Base-by-base conservation (phyloP, 2,888 invertebrate species). In the Silvanus unidentatus region DNA sequence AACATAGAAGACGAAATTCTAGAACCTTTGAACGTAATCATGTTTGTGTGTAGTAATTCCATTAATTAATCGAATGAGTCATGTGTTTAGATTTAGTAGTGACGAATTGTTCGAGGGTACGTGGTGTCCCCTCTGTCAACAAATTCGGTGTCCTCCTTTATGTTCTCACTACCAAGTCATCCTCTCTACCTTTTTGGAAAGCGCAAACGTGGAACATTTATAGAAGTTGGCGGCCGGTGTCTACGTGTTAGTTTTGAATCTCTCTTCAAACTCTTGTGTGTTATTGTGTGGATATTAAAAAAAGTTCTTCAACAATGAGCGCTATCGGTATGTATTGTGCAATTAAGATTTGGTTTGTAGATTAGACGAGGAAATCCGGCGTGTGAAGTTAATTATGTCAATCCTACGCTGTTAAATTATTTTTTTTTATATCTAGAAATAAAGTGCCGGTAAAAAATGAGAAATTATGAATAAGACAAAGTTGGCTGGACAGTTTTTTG, bases 171-270 rank as follows among this genome's bases (percentile, higher is more conserved):
- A 22, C 22, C 22, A 22, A 3, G n/a, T 32, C 32, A 3, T 12
- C 32, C n/a, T 32, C 32, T 32, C 32, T 12, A 32, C n/a, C 32
- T 12, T 32, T 37, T 16, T 15, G 14, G 16, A 51, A 47, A 37
- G 59, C 59, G 60, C 60, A 60, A 56, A 45, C 60, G 59, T 58
- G 51, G 50, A 54, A 57, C 52, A 51, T 58, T 59, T 57, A 58
- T 59, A 60, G 52, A 54, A 49, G 45, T 47, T 27, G 11, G n/a
- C 42, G 41, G 42, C 43, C 52, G 47, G 47, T 50, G 55, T 50
- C 52, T 43, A 59, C 55, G 54, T 54, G 54, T 49, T 54, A 55
- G 57, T 53, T 56, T 58, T 55, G 52, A 55, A 52, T 50, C 52
- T 32, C 13, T n/a, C 13, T 3, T 8, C 45, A 45, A 48, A 45